phyloP scores from a whole-genome alignment of 1,140 invertebrate species.

The Chelonus insularis region DNA sequence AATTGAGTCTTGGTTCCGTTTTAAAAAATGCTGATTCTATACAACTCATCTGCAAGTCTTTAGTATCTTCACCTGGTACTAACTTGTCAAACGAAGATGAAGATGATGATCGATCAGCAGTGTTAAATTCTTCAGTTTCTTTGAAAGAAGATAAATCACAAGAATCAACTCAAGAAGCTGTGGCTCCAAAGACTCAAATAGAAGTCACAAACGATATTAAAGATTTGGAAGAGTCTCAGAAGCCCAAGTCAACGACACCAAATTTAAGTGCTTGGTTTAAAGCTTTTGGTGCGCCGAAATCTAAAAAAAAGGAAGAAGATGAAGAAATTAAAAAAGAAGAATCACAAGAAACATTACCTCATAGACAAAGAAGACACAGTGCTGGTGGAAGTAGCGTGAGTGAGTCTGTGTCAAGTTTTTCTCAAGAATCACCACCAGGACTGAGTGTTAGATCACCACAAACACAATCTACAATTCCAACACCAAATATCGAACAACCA shows the following conservation, averaged over 20 bases:
- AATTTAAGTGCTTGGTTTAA: constrained; percentile 90
- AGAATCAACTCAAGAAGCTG: constrained; percentile 23
- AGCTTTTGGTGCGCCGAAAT: constrained; percentile 82
- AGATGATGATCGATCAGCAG: constrained; percentile 39
- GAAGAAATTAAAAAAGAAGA: constrained; percentile 47
- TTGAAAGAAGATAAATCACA: constrained; percentile 34
- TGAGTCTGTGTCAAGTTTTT: constrained; percentile 56
- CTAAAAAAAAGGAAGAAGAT: constrained; percentile 55
- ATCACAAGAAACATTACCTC: constrained; percentile 39
- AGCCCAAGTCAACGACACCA: constrained; percentile 67
- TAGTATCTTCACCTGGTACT: constrained; percentile 53
- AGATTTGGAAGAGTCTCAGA: constrained; percentile 45
- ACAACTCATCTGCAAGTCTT: constrained; percentile 53
- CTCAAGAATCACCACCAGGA: constrained; percentile 53
- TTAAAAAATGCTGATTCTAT: constrained; percentile 65
- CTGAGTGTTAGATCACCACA: constrained; percentile 50
- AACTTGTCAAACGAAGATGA: constrained; percentile 55
- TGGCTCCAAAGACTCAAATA: constrained; percentile 24
- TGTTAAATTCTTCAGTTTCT: constrained; percentile 22
- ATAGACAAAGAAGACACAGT: constrained; percentile 49
- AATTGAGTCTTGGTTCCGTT: constrained; percentile 79
- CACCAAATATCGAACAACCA: constrained; percentile 43
- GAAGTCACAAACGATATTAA: constrained; percentile 46
- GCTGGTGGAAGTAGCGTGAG: constrained; percentile 56
- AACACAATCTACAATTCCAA: constrained; percentile 41